Evolutionary conservation across 2,888 invertebrate genomes (phyloP).

Genomic region (Protodeltote pygarga): DNA sequence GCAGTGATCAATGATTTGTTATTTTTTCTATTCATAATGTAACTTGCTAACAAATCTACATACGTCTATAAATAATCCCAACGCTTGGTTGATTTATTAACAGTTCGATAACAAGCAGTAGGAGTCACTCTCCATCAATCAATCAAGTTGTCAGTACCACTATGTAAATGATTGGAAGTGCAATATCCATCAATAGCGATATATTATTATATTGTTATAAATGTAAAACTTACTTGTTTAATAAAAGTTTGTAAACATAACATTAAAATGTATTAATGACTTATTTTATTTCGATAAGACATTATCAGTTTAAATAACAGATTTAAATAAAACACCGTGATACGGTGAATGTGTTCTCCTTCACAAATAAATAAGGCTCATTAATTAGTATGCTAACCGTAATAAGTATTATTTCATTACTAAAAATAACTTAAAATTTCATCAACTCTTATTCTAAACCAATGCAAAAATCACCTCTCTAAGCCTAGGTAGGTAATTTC

Average conservation of each 20-base stretch:
- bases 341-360: too few relatives aligned
- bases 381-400: too few relatives aligned
- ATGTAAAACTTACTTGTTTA: constrained; percentile 5
- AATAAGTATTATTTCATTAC: too few relatives aligned
- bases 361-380: too few relatives aligned
- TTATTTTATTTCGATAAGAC: too few relatives aligned
- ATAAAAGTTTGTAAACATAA: too few relatives aligned
- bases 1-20: neutral
- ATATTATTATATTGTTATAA: constrained; percentile 9
- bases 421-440: too few relatives aligned
- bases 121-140: constrained; percentile 62
- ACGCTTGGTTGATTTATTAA: constrained; percentile 57
- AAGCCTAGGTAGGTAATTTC: too few relatives aligned
- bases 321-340: constrained; percentile 5
- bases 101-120: constrained; percentile 58
- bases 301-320: neutral
- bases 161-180: constrained; percentile 59
- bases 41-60: constrained; percentile 24
- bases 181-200: constrained; percentile 48
- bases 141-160: constrained; percentile 60
- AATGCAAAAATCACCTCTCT: too few relatives aligned
- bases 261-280: neutral
- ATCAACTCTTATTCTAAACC: too few relatives aligned
- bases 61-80: constrained; percentile 39
- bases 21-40: neutral